phyloP scores from a whole-genome alignment of 1,140 invertebrate species.

The Atopsyche davidsoni region DNA sequence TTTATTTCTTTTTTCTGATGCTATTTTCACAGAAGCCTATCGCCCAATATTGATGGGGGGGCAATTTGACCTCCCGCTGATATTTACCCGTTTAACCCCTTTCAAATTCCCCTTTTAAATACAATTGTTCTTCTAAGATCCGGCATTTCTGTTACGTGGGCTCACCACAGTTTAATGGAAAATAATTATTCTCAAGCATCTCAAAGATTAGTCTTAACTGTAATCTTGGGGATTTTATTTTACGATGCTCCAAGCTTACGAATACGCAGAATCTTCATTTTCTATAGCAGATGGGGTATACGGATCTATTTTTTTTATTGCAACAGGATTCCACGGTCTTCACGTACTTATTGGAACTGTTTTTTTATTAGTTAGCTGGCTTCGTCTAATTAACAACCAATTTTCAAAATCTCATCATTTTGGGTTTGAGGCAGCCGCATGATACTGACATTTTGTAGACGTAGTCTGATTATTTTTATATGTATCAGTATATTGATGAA shows the following conservation, averaged over 20 bases:
- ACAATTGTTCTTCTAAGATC: slow-evolving; percentile 53
- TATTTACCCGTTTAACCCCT: slow-evolving; percentile 56
- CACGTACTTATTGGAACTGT: slow-evolving; percentile 65
- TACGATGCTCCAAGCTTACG: too few relatives aligned
- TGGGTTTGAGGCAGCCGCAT: slow-evolving; percentile 30
- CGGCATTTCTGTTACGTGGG: slow-evolving; percentile 49
- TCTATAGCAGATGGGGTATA: slow-evolving; percentile 49
- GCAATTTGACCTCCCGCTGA: slow-evolving; percentile 51
- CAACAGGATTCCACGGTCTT: slow-evolving; percentile 66
- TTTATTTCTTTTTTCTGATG: slow-evolving; percentile 60
- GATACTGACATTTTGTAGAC: slow-evolving; percentile 73
- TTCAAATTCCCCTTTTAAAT: slow-evolving; percentile 57
- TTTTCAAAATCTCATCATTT: slow-evolving; percentile 1
- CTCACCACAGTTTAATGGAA: slow-evolving; percentile 49
- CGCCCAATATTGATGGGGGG: slow-evolving; percentile 55
- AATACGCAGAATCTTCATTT: slow-evolving; percentile 44
- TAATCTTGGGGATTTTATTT: slow-evolving; percentile 53
- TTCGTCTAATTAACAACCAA: slow-evolving; percentile 48
- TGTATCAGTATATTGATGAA: slow-evolving; percentile 63
- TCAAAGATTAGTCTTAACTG: slow-evolving; percentile 47
- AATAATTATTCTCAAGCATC: slow-evolving; percentile 41
- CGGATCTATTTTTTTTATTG: slow-evolving; percentile 63
- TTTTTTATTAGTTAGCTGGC: slow-evolving; percentile 53
- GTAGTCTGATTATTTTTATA: slow-evolving; percentile 66
- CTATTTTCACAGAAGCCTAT: slow-evolving; percentile 58